Evolutionary conservation across 2,113 vertebrate genomes (phyloP).

Genomic region (Myiozetetes cayanensis): DNA sequence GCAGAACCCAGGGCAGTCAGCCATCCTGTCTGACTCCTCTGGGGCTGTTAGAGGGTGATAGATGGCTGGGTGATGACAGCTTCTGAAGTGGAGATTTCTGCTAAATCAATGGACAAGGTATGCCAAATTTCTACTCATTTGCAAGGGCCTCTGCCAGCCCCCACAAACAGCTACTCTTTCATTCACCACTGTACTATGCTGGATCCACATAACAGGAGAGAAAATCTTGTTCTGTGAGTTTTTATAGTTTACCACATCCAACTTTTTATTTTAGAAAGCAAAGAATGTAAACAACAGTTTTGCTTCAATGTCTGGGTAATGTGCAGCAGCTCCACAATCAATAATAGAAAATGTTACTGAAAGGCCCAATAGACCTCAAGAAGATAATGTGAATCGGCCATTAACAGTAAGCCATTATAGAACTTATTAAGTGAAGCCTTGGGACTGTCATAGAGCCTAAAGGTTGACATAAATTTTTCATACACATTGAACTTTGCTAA

Average conservation of each 20-base stretch:
- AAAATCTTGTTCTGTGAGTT: neutral
- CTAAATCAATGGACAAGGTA: neutral
- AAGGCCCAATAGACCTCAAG: constrained; percentile 21
- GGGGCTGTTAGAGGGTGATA: neutral
- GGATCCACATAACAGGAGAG: neutral
- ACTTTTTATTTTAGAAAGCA: neutral
- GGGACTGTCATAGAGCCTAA: constrained; percentile 52
- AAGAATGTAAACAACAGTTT: neutral
- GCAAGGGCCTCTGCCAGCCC: neutral
- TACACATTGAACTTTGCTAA: constrained; percentile 60
- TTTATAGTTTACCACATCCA: neutral
- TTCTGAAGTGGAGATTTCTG: neutral
- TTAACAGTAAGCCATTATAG: constrained; percentile 55
- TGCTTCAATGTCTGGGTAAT: neutral
- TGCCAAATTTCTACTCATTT: neutral
- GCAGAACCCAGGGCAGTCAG: neutral
- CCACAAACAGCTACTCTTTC: neutral
- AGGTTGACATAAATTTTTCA: constrained; percentile 69
- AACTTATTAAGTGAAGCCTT: constrained; percentile 62
- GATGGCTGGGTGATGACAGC: neutral
- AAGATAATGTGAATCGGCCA: constrained; percentile 31
- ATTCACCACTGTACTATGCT: neutral
- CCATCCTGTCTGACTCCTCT: neutral
- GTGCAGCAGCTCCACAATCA: neutral
- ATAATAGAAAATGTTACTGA: constrained; percentile 39